A percentile compares a stretch with the other conserved stretches of the same genome.
phyloP scores from a whole-genome alignment of 2,113 vertebrate genomes.

The Coregonus clupeaformis region DNA sequence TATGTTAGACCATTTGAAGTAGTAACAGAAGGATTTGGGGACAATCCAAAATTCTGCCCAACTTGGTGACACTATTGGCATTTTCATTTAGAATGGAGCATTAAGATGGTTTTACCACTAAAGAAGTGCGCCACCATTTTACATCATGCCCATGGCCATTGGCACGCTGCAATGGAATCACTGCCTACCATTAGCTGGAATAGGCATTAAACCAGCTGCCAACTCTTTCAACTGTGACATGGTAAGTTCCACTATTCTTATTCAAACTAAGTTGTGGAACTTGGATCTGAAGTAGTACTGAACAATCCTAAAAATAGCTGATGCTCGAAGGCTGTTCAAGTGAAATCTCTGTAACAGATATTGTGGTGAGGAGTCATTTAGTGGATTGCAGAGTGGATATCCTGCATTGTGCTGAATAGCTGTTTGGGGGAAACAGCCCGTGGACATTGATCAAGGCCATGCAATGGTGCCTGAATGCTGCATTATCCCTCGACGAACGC shows the following conservation, averaged over 20 bases:
- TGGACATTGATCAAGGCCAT: conserved; percentile 21
- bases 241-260: neutral
- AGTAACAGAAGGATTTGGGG: neutral
- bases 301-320: conserved; percentile 16
- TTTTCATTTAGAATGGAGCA: neutral
- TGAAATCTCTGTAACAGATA: conserved; percentile 19
- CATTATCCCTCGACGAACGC: conserved; percentile 14
- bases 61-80: neutral
- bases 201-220: conserved; percentile 3
- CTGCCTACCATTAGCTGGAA: conserved; percentile 7
- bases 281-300: conserved; percentile 3
- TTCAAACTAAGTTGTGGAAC: neutral
- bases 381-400: conserved; percentile 43
- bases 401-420: conserved; percentile 45
- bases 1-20: neutral
- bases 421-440: conserved; percentile 30
- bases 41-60: neutral
- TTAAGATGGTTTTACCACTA: neutral
- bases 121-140: neutral
- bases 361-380: conserved; percentile 41
- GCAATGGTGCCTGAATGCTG: conserved; percentile 32
- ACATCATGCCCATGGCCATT: neutral
- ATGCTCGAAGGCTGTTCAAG: conserved; percentile 23
- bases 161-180: conserved; percentile 6
- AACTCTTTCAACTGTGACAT: conserved; percentile 8